Evolutionary conservation across 1,140 invertebrate species (phyloP).

Genomic region (Drosophila guanche): DNA sequence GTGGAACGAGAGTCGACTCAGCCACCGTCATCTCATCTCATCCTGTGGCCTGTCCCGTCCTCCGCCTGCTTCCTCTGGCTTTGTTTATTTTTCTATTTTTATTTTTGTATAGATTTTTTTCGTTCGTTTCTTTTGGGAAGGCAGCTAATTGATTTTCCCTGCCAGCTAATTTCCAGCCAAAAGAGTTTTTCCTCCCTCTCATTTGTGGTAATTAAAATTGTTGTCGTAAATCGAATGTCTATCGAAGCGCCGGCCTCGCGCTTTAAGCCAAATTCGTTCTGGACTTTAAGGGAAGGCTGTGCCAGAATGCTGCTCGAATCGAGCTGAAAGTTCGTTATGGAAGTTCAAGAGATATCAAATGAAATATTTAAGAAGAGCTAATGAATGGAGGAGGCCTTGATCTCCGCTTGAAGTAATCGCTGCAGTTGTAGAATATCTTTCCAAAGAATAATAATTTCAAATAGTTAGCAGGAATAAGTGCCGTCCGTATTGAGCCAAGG

Average conservation of each 20-base stretch:
- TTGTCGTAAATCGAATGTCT: constrained; percentile 51
- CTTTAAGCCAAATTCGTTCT: constrained; percentile 6
- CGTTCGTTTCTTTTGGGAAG: constrained; percentile 3
- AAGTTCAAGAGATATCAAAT: too few species aligned
- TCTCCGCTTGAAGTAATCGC: too few species aligned
- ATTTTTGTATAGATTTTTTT: constrained; percentile 35
- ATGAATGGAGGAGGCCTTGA: too few species aligned
- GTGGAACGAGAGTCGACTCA: not conserved
- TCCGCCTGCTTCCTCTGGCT: constrained; percentile 38
- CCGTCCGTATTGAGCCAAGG: too few species aligned
- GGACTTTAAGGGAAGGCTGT: constrained; percentile 7
- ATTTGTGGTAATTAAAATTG: constrained; percentile 70
- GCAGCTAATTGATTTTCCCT: constrained; percentile 75
- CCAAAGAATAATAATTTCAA: too few species aligned
- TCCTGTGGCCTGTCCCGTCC: not conserved
- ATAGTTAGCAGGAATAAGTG: too few species aligned
- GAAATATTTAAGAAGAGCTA: too few species aligned
- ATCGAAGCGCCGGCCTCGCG: not conserved
- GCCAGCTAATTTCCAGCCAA: constrained; percentile 61
- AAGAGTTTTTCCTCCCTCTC: constrained; percentile 50
- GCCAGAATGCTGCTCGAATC: too few species aligned
- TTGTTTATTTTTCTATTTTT: constrained; percentile 46
- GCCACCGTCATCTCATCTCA: not conserved
- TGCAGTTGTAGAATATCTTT: too few species aligned
- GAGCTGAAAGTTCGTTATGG: too few species aligned